These are phyloP conservation scores for Coregonus sp. DNA, from an alignment of 2,797 vertebrate genomes.

Conservation along the genomic window DNA sequence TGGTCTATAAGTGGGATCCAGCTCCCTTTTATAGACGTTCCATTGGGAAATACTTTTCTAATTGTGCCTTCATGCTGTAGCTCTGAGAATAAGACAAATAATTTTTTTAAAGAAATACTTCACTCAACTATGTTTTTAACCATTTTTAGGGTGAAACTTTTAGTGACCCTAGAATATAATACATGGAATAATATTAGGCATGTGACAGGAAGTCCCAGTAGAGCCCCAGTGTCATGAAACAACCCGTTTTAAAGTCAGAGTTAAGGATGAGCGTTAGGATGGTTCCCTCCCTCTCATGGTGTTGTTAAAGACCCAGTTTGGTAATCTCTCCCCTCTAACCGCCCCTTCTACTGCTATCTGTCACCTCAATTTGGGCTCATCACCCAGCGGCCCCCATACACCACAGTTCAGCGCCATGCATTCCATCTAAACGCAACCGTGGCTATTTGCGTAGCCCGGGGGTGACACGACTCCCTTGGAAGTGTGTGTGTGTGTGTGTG, in stretches of 20 bases:
- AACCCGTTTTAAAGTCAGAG: not conserved
- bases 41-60: too few species aligned
- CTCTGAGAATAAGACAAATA: too few species aligned
- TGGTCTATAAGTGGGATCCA: too few species aligned
- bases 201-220: not conserved
- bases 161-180: too few species aligned
- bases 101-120: too few species aligned
- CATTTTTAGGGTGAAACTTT: too few species aligned
- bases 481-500: not conserved
- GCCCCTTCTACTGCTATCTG: not conserved
- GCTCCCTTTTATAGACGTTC: too few species aligned
- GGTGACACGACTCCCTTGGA: not conserved
- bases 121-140: too few species aligned
- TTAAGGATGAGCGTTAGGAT: not conserved
- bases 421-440: not conserved
- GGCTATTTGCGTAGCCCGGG: not conserved
- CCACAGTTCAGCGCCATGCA: not conserved
- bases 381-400: too few species aligned
- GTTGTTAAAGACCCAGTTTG: not conserved
- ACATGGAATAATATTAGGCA: too few species aligned
- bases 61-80: too few species aligned
- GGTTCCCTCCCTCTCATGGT: not conserved
- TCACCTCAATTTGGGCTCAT: slow-evolving; percentile 4
- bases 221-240: not conserved
- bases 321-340: not conserved